Conservation (phyloP, 2,113 vertebrate genomes). For the Pedetes capensis region DNA sequence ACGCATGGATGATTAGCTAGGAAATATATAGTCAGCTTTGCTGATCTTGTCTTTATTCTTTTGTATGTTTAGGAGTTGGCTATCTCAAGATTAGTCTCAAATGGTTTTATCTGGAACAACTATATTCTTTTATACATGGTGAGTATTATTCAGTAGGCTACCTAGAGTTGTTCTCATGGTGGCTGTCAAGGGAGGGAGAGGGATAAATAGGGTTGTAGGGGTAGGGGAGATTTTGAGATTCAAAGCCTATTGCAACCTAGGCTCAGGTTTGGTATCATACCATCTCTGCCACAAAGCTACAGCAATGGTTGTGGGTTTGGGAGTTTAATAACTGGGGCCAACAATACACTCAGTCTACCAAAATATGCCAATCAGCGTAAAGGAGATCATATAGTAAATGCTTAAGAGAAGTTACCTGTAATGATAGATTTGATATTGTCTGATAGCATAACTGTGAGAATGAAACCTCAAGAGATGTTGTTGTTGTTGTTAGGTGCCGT, state of each 20-base stretch:
- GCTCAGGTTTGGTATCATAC: not conserved
- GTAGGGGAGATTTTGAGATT: not conserved
- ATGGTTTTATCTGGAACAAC: not conserved
- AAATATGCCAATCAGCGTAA: not conserved
- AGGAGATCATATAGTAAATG: not conserved
- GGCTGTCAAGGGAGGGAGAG: not conserved
- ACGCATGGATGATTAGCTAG: not conserved
- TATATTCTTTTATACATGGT: not conserved
- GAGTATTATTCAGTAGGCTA: not conserved
- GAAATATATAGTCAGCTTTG: not conserved
- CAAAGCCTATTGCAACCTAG: not conserved
- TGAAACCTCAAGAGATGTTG: too few relatives aligned
- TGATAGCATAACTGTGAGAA: not conserved
- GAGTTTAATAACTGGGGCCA: not conserved
- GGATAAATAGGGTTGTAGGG: too few relatives aligned
- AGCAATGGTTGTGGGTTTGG: not conserved
- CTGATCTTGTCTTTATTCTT: not conserved
- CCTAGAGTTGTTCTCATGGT: not conserved
- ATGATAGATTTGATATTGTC: not conserved
- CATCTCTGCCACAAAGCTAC: not conserved
- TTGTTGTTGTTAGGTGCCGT: too few relatives aligned
- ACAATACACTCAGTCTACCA: not conserved
- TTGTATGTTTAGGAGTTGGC: not conserved
- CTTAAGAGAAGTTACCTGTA: not conserved
- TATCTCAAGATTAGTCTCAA: not conserved